These are phyloP conservation scores for Nomada fucata DNA, from an alignment of 2,888 invertebrate species.

Conservation along the genomic window DNA sequence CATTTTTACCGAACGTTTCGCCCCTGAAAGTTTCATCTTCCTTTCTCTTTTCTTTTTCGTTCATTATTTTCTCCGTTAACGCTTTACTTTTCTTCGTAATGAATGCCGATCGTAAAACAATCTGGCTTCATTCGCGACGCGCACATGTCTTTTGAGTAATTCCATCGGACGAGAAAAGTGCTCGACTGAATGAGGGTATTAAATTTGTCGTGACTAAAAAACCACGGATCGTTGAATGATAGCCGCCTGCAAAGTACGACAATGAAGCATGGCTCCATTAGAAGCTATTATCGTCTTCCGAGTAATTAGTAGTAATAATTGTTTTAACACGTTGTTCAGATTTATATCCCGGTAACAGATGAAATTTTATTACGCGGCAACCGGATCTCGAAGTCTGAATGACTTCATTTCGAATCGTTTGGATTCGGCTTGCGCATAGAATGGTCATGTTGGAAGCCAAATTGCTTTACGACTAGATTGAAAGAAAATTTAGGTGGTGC, in stretches of 20 bases:
- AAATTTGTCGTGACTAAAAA: neutral
- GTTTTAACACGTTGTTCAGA: conserved; percentile 56
- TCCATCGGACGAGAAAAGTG: neutral
- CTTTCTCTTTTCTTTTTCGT: neutral
- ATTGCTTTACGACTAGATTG: neutral
- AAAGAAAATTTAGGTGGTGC: neutral
- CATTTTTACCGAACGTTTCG: conserved; percentile 37
- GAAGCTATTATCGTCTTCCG: conserved; percentile 54
- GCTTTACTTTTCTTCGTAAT: neutral
- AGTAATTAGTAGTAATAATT: conserved; percentile 63
- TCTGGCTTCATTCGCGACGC: neutral
- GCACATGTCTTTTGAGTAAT: too few relatives aligned
- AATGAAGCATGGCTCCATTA: conserved; percentile 56
- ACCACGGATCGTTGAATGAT: neutral
- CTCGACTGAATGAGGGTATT: neutral
- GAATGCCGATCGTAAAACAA: neutral
- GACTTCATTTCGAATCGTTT: neutral
- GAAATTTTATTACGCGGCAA: conserved; percentile 8
- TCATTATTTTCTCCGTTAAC: neutral
- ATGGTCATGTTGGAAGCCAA: neutral
- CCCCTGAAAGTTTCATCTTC: conserved; percentile 1
- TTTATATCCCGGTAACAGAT: conserved; percentile 32
- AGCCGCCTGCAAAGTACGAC: conserved; percentile 14
- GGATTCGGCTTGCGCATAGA: neutral
- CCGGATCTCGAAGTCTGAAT: neutral